Conservation (phyloP, 2,113 vertebrate species). For the Bagarius yarrelli region DNA sequence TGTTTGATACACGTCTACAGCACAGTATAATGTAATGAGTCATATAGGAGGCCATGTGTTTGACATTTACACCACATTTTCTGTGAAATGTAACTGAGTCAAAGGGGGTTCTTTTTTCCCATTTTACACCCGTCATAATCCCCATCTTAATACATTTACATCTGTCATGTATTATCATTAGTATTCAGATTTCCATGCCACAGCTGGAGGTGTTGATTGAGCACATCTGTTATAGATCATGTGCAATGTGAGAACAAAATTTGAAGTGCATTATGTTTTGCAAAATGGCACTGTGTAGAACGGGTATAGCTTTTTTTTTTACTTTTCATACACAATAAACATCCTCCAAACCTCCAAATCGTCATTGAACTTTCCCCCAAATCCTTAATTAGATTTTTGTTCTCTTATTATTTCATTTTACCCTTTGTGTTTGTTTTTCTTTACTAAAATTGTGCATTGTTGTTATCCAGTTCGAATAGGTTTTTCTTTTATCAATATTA, state of each 20-base stretch:
- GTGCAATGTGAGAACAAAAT: constrained; percentile 8
- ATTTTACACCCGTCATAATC: not conserved
- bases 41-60: not conserved
- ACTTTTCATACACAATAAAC: not conserved
- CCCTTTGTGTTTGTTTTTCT: not conserved
- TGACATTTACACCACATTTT: not conserved
- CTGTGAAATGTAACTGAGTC: not conserved
- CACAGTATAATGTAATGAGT: not conserved
- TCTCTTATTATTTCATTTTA: not conserved
- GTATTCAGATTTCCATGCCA: not conserved
- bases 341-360: not conserved
- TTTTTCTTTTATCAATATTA: not conserved
- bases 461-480: not conserved
- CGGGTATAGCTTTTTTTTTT: not conserved
- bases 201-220: not conserved
- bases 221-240: not conserved
- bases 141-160: not conserved
- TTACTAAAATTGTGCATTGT: not conserved
- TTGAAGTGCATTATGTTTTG: not conserved
- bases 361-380: not conserved
- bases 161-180: constrained; percentile 17
- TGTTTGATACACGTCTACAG: not conserved
- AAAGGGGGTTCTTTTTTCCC: not conserved
- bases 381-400: too few species aligned
- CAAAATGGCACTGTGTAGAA: not conserved